phyloP scores from a whole-genome alignment of 2,113 vertebrate species.

The Rafetus swinhoei region DNA sequence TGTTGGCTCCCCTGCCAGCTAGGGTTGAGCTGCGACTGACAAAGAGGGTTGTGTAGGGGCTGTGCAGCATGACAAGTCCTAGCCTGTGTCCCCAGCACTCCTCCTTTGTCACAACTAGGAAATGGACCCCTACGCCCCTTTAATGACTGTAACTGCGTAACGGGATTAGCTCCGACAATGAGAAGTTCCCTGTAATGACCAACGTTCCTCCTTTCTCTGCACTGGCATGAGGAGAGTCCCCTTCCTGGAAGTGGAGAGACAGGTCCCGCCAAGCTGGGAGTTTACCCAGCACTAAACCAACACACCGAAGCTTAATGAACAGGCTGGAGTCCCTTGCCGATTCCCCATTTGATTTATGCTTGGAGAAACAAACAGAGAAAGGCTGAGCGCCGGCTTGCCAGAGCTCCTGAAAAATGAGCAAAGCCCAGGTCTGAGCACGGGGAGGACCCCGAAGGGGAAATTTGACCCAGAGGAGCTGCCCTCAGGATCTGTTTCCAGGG shows the following conservation, averaged over 20 bases:
- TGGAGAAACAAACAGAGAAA: neutral
- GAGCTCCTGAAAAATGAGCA: neutral
- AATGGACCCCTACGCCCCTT: neutral
- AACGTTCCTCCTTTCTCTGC: neutral
- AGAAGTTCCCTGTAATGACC: neutral
- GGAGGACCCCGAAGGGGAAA: neutral
- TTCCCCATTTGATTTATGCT: constrained; percentile 43
- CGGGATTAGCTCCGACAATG: neutral
- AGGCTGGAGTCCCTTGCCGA: constrained; percentile 44
- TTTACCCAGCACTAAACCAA: constrained; percentile 16
- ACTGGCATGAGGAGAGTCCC: neutral
- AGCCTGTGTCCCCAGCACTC: fast-evolving
- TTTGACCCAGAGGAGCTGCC: constrained; percentile 35
- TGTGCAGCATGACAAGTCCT: neutral
- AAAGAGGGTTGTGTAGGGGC: fast-evolving
- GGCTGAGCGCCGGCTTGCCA: neutral
- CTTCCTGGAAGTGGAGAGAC: neutral
- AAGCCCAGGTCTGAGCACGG: constrained; percentile 30
- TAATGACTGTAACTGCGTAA: neutral
- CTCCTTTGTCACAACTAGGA: neutral
- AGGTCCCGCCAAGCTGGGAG: constrained; percentile 10
- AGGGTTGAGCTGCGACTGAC: fast-evolving
- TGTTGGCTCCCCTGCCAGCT: too few species aligned
- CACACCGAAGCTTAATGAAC: constrained; percentile 25
- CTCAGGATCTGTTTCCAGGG: constrained; percentile 34